Conservation (phyloP, 2,113 vertebrate species). For the Sebastes schlegelii region DNA sequence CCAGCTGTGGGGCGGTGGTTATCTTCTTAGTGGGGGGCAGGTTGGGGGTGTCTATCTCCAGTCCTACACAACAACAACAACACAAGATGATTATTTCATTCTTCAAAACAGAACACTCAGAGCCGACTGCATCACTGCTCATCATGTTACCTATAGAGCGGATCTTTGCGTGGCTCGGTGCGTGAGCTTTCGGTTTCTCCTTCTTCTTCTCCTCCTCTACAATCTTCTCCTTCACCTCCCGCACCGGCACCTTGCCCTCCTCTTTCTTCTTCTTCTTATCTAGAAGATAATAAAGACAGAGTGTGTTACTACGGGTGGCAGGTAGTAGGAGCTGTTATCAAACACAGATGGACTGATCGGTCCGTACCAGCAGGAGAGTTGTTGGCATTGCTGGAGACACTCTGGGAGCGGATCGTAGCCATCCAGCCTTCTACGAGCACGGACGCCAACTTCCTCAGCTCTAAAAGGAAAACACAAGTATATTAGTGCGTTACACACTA, state of each 20-base stretch:
- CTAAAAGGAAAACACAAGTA: constrained; percentile 71
- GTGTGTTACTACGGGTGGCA: background rate
- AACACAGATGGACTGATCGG: background rate
- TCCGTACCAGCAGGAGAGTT: constrained; percentile 79
- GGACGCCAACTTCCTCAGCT: constrained; percentile 90
- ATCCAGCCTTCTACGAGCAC: constrained; percentile 96
- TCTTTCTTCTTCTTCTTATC: constrained; percentile 93
- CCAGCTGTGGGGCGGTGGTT: constrained; percentile 78
- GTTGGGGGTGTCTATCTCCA: constrained; percentile 91
- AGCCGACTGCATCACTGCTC: background rate
- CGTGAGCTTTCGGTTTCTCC: constrained; percentile 93
- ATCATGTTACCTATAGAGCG: constrained; percentile 90
- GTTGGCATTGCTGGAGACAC: constrained; percentile 81
- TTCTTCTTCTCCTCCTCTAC: constrained; percentile 91
- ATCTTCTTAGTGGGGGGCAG: constrained; percentile 87
- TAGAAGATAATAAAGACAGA: constrained; percentile 42
- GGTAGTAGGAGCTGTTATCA: background rate
- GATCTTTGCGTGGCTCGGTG: constrained; percentile 94
- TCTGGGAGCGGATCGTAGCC: constrained; percentile 95
- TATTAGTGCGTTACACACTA: background rate
- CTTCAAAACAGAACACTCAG: background rate
- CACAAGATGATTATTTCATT: too few relatives aligned
- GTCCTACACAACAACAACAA: constrained; percentile 75
- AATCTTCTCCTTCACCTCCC: constrained; percentile 79
- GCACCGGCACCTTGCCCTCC: constrained; percentile 83